Conservation (phyloP, 2,888 invertebrate genomes). For the Microctonus brassicae region DNA sequence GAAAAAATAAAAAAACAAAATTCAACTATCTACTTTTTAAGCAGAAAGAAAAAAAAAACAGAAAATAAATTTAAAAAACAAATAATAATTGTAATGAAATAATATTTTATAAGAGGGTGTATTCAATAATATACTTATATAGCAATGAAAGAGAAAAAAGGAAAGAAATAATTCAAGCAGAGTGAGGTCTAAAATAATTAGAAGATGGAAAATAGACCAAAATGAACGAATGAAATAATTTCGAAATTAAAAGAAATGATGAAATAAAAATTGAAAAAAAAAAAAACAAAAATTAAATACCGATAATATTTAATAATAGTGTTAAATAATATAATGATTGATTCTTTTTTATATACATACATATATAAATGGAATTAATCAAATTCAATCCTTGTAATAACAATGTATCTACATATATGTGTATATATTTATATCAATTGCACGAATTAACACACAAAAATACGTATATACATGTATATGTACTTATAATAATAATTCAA, state of each 20-base stretch:
- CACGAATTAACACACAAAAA: conserved; percentile 46
- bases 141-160: conserved; percentile 50
- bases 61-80: no score
- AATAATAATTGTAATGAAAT: conserved; percentile 60
- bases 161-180: conserved; percentile 38
- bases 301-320: conserved; percentile 56
- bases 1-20: conserved; percentile 24
- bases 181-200: conserved; percentile 38
- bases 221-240: conserved; percentile 59
- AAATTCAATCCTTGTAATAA: conserved; percentile 8
- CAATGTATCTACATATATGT: conserved; percentile 53
- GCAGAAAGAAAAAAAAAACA: conserved; percentile 42
- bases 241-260: conserved; percentile 39
- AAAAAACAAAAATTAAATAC: conserved; percentile 37
- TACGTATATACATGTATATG: conserved; percentile 53
- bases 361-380: conserved; percentile 38
- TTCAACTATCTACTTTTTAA: conserved; percentile 54
- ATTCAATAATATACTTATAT: conserved; percentile 56
- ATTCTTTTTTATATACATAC: conserved; percentile 30
- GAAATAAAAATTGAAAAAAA: background rate
- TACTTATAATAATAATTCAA: conserved; percentile 19
- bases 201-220: conserved; percentile 51
- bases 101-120: conserved; percentile 66
- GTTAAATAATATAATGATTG: conserved; percentile 57
- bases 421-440: conserved; percentile 57